Conservation (phyloP, 2,888 invertebrate species). For the Odontocerum albicorne region DNA sequence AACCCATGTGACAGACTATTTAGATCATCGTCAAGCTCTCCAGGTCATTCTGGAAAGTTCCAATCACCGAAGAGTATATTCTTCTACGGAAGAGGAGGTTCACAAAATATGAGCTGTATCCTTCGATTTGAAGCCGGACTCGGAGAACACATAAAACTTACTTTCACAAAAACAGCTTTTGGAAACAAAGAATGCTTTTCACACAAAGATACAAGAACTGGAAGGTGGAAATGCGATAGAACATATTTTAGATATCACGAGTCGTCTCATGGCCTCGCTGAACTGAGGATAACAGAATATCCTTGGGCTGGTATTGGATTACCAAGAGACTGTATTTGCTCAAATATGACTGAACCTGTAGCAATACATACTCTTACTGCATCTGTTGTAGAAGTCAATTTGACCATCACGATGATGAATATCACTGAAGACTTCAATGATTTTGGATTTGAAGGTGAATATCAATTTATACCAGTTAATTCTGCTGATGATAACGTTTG, state of each 20-base stretch:
- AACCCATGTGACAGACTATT: slow-evolving; percentile 67
- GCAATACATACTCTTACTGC: slow-evolving; percentile 69
- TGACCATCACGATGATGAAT: slow-evolving; percentile 76
- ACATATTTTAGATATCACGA: slow-evolving; percentile 45
- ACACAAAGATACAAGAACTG: slow-evolving; percentile 66
- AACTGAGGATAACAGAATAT: slow-evolving; percentile 67
- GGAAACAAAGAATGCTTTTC: slow-evolving; percentile 70
- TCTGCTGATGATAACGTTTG: slow-evolving; percentile 62
- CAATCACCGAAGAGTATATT: slow-evolving; percentile 80
- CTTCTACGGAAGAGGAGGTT: slow-evolving; percentile 80
- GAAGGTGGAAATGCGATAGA: slow-evolving; percentile 70
- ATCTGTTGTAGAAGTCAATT: slow-evolving; percentile 70
- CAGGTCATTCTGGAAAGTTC: slow-evolving; percentile 63
- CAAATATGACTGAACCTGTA: slow-evolving; percentile 66
- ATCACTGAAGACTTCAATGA: slow-evolving; percentile 79
- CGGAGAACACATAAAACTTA: slow-evolving; percentile 69
- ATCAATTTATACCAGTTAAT: slow-evolving; percentile 63
- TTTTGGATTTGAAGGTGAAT: slow-evolving; percentile 76
- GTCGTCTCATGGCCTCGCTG: slow-evolving; percentile 54
- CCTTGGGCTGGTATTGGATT: slow-evolving; percentile 70
- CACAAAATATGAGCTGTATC: slow-evolving; percentile 72
- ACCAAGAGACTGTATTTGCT: slow-evolving; percentile 73
- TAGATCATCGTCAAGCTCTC: slow-evolving; percentile 50
- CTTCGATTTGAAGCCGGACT: slow-evolving; percentile 73
- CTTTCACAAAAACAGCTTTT: slow-evolving; percentile 69